Percentiles rank a stretch among this genome's conserved stretches.
Evolutionary conservation across 1,140 invertebrate species (phyloP).

Genomic region (Pseudoatta argentina): DNA sequence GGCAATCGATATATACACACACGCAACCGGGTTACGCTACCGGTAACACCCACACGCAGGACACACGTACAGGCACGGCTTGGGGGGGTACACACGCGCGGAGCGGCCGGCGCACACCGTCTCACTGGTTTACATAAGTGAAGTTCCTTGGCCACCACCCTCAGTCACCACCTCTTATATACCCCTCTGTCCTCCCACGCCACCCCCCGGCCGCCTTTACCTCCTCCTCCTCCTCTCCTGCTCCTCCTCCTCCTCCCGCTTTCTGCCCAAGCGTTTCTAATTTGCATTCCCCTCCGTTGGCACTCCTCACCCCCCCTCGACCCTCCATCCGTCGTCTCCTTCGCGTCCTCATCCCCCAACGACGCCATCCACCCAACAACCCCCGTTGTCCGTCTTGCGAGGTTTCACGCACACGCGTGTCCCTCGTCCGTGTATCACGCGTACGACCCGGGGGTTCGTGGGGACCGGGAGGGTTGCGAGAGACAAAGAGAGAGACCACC

Average conservation of each 20-base stretch:
- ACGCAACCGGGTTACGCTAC: conserved; percentile 68
- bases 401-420: conserved; percentile 78
- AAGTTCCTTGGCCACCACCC: conserved; percentile 82
- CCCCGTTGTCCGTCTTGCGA: conserved; percentile 83
- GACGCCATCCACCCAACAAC: conserved; percentile 75
- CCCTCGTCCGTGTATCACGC: conserved; percentile 73
- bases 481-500: conserved; percentile 80
- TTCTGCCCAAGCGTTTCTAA: conserved; percentile 86
- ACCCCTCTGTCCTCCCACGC: conserved; percentile 72
- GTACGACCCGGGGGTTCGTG: conserved; percentile 62
- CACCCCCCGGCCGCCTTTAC: conserved; percentile 66
- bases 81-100: conserved; percentile 65
- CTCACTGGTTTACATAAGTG: conserved; percentile 82
- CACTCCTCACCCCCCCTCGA: conserved; percentile 69
- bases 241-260: conserved; percentile 78
- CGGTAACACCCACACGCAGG: conserved; percentile 52
- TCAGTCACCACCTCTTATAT: conserved; percentile 79
- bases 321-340: conserved; percentile 50
- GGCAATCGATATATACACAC: conserved; percentile 85
- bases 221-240: conserved; percentile 50
- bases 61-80: conserved; percentile 64
- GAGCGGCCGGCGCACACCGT: conserved; percentile 70
- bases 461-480: conserved; percentile 45
- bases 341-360: conserved; percentile 68
- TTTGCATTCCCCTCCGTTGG: conserved; percentile 86